Base-by-base conservation (phyloP, 1,140 invertebrate species). In the Chymomyza costata region DNA sequence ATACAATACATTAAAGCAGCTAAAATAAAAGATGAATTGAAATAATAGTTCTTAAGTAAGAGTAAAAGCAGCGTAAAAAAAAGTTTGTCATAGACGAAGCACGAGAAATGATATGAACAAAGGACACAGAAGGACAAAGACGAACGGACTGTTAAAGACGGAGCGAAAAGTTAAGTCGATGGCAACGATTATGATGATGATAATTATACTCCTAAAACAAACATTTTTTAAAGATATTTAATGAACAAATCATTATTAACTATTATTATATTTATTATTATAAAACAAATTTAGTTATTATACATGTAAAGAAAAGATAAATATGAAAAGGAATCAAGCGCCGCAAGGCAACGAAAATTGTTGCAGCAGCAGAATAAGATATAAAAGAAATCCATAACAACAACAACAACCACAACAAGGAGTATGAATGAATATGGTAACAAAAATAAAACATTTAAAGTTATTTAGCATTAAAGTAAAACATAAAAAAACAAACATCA, bases 141-240 rank as follows among this genome's bases (percentile, higher is more conserved):
- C 19, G 25, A 31, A 32, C 14, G 34, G 17, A 15, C n/a, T n/a
- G n/a, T 60, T 47, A 31, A n/a, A 39, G 15, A 25, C 13, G 11
- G 19, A 19, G 32, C 15, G 14, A 47, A 25, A n/a, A 16, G n/a
- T n/a, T n/a, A n/a, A n/a, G 25, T 28, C 25, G 10, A 10, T 28
- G 54, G 54, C 49, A 55, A 55, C 46, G 68, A 51, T 57, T 53
- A 56, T 52, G 38, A 59, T 63, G 69, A 68, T 74, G 68, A 73
- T 78, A 70, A 53, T 56, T 78, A 71, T 78, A 78, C 58, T 78
- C 73, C 62, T 80, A 68, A 67, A 67, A 73, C 28, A 58, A 60
- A 78, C 41, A 73, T 78, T 78, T 78, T 78, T 78, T 71, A 71
- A 80, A 76, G 71, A 80, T 80, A 78, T 80, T 76, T 78, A 76